Percentiles rank a stretch among this genome's conserved stretches.
Evolutionary conservation across 2,888 invertebrate species (phyloP).

Genomic region (Phorcus lineatus): DNA sequence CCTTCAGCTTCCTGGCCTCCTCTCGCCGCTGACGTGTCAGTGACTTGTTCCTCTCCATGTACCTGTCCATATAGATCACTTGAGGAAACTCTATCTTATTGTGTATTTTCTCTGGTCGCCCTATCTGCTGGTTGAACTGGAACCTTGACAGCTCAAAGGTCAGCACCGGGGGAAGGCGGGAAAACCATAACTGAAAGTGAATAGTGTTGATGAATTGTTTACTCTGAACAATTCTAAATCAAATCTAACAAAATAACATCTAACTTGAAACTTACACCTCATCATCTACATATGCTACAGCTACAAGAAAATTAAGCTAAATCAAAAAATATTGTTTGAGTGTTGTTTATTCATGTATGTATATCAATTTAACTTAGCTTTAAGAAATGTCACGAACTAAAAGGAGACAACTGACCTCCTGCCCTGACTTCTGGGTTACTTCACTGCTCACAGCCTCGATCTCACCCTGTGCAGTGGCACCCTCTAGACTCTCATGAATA

Average conservation of each 20-base stretch:
- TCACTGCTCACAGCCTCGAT: conserved; percentile 73
- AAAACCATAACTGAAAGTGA: conserved; percentile 75
- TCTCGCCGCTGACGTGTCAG: conserved; percentile 74
- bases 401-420: conserved; percentile 65
- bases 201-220: neutral
- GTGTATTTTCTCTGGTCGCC: conserved; percentile 77
- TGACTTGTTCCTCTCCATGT: conserved; percentile 75
- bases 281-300: too few species aligned
- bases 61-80: conserved; percentile 76
- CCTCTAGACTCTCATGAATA: conserved; percentile 76
- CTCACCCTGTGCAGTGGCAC: conserved; percentile 74
- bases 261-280: too few species aligned
- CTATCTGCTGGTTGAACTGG: conserved; percentile 76
- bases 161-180: conserved; percentile 75
- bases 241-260: too few species aligned
- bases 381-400: too few species aligned
- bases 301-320: too few species aligned
- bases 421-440: conserved; percentile 72
- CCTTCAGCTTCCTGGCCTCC: conserved; percentile 73
- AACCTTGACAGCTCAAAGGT: conserved; percentile 77
- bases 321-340: too few species aligned
- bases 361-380: too few species aligned
- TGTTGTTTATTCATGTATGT: too few species aligned
- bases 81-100: conserved; percentile 77
- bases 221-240: too few species aligned